Percentiles rank a stretch among this genome's conserved stretches.
phyloP scores from a whole-genome alignment of 1,140 invertebrate species.

The Meteorus sp. region DNA sequence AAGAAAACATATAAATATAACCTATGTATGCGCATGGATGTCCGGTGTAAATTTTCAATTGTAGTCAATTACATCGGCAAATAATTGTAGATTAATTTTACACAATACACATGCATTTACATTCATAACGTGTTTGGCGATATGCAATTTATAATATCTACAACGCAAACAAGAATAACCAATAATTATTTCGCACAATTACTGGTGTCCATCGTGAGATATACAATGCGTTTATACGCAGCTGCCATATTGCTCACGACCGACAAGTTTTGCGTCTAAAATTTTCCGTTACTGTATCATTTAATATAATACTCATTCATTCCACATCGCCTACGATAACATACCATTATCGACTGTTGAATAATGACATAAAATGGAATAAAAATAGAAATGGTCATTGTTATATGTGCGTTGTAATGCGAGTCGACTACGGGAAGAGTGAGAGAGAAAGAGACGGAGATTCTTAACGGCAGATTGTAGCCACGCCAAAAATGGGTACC shows the following conservation, averaged over 20 bases:
- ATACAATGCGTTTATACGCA: neutral
- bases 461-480: slow-evolving; percentile 18
- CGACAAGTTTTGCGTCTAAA: neutral
- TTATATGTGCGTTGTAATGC: slow-evolving; percentile 14
- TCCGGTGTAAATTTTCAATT: slow-evolving; percentile 19
- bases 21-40: slow-evolving; percentile 19
- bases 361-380: no score
- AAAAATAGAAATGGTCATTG: no score
- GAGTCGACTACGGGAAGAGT: no score
- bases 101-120: slow-evolving; percentile 3
- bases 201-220: neutral
- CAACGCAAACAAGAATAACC: neutral
- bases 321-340: neutral
- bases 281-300: neutral
- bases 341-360: neutral
- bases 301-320: no score
- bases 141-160: neutral
- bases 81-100: neutral
- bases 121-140: no score
- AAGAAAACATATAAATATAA: slow-evolving; percentile 30
- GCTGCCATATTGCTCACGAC: slow-evolving; percentile 22
- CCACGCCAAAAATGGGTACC: slow-evolving; percentile 23
- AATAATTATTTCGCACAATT: neutral
- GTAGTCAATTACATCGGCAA: neutral
- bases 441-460: no score